phyloP scores from a whole-genome alignment of 2,113 vertebrate genomes.

The Sebastes schlegelii region DNA sequence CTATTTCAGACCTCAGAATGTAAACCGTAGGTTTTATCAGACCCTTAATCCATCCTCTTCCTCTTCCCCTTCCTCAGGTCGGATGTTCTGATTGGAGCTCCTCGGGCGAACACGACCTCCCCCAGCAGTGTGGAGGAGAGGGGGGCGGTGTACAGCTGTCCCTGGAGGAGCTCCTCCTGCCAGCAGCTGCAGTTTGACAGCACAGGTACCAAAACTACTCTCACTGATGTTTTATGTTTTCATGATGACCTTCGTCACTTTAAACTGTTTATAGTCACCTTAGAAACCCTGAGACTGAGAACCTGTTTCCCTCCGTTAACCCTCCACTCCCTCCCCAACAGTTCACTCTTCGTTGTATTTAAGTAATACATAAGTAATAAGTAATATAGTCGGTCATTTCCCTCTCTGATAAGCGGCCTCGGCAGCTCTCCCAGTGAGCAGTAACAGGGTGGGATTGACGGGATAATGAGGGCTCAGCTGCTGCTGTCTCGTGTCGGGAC shows the following conservation, averaged over 20 bases:
- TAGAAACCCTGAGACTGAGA: background rate
- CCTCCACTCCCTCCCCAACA: no score
- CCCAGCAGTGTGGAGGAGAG: constrained; percentile 85
- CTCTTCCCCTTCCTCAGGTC: constrained; percentile 77
- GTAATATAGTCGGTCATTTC: no score
- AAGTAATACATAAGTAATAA: no score
- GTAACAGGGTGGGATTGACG: background rate
- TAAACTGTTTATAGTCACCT: no score
- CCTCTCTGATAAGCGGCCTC: no score
- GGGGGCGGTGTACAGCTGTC: constrained; percentile 93
- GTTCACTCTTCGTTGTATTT: no score
- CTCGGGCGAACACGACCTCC: constrained; percentile 90
- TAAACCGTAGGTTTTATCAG: background rate
- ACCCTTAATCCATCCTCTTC: background rate
- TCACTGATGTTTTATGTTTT: background rate
- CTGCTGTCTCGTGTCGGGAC: constrained; percentile 53
- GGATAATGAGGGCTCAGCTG: background rate
- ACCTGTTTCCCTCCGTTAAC: no score
- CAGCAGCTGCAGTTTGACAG: constrained; percentile 89
- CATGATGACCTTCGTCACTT: no score
- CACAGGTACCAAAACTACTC: constrained; percentile 82
- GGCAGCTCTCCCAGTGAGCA: no score
- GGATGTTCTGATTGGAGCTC: constrained; percentile 93
- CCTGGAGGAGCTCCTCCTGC: constrained; percentile 86
- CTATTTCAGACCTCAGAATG: background rate